These are phyloP conservation scores for Ooceraea biroi DNA, from an alignment of 1,140 invertebrate species.

Conservation along the genomic window DNA sequence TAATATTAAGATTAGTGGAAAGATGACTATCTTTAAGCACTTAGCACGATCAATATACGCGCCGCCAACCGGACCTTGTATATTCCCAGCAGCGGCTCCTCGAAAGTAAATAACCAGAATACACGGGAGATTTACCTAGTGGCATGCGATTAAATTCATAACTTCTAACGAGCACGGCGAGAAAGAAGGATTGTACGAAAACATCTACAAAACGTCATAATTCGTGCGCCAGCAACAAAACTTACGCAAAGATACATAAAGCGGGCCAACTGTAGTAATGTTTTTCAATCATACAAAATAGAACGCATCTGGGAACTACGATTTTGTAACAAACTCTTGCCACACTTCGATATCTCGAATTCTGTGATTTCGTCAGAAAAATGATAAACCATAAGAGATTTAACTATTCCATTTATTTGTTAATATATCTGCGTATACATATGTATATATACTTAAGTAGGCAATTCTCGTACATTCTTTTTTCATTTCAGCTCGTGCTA, in stretches of 20 bases:
- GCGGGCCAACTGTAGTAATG: not conserved
- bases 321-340: not conserved
- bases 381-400: not conserved
- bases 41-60: constrained; percentile 52
- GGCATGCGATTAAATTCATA: constrained; percentile 37
- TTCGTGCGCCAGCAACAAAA: not conserved
- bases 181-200: constrained; percentile 1
- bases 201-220: not conserved
- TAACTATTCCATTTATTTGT: not conserved
- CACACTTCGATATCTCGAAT: not conserved
- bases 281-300: not conserved
- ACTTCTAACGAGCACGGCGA: constrained; percentile 29
- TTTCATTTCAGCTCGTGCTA: not conserved
- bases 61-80: constrained; percentile 19
- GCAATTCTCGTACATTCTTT: not conserved
- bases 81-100: not conserved
- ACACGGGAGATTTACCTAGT: constrained; percentile 31
- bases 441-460: not conserved
- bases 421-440: not conserved
- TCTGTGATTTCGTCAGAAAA: constrained; percentile 9
- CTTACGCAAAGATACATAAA: not conserved
- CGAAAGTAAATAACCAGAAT: constrained; percentile 47
- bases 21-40: constrained; percentile 53
- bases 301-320: not conserved
- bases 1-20: constrained; percentile 38